Conservation (phyloP, 2,113 vertebrate genomes). For the Gila orcuttii region DNA sequence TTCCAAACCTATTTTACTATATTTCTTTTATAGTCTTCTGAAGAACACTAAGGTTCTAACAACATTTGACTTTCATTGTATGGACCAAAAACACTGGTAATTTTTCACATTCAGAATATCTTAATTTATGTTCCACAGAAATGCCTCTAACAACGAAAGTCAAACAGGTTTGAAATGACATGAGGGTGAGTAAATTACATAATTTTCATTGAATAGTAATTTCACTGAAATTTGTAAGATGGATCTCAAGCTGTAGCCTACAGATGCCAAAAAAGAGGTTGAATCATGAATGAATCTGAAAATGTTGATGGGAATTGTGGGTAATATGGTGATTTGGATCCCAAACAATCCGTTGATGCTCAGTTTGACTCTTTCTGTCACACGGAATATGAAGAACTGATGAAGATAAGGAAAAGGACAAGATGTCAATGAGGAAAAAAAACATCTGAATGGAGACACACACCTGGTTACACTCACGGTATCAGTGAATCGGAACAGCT, state of each 20-base stretch:
- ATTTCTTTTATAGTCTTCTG: not conserved
- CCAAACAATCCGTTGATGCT: not conserved
- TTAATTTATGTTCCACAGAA: not conserved
- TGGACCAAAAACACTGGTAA: not conserved
- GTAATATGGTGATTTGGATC: slow-evolving; percentile 1
- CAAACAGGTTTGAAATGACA: not conserved
- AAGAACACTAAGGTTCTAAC: not conserved
- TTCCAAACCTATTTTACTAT: not conserved
- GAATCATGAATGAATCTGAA: not conserved
- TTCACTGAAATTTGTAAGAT: not conserved
- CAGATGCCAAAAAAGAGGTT: not conserved
- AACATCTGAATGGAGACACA: slow-evolving; percentile 20
- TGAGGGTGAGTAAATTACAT: not conserved
- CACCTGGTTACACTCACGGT: slow-evolving; percentile 42
- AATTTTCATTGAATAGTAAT: not conserved
- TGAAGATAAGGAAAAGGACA: not conserved
- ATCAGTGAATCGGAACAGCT: slow-evolving; percentile 38
- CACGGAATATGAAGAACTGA: not conserved
- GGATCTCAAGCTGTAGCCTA: not conserved
- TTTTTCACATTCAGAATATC: not conserved
- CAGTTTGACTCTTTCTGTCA: not conserved
- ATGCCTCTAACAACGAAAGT: not conserved
- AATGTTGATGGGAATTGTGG: not conserved
- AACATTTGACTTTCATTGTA: not conserved
- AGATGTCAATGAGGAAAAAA: not conserved